A percentile compares a stretch with the other conserved stretches of the same genome.
Conservation (phyloP, 2,797 vertebrate species). For the Catostomus latipinnis region DNA sequence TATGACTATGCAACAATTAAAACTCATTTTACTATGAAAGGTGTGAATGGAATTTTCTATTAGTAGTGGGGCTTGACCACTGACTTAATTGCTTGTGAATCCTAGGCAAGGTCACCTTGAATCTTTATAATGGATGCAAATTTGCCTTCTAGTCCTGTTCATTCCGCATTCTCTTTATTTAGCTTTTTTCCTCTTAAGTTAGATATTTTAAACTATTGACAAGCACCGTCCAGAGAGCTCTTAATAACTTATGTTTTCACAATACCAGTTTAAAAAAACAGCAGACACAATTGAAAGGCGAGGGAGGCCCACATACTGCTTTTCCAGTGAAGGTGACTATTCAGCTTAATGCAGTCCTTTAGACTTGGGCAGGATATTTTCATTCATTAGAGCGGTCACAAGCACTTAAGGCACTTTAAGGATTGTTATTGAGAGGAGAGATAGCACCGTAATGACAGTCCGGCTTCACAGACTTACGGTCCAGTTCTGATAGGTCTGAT, state of each 20-base stretch:
- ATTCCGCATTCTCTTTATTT: background rate
- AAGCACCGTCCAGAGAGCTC: conserved; percentile 91
- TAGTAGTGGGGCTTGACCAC: too few species aligned
- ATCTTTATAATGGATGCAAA: conserved; percentile 87
- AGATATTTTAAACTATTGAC: conserved; percentile 95
- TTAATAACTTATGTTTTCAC: conserved; percentile 99
- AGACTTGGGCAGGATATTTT: conserved; percentile 89
- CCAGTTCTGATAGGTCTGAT: conserved; percentile 61
- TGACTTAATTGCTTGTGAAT: conserved; percentile 85
- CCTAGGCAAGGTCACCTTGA: conserved; percentile 89
- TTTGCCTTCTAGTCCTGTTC: conserved; percentile 75
- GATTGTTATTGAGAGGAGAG: conserved; percentile 80
- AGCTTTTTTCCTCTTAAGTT: conserved; percentile 77
- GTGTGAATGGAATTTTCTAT: too few species aligned
- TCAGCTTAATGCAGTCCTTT: conserved; percentile 94
- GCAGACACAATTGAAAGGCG: conserved; percentile 93
- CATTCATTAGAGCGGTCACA: conserved; percentile 98
- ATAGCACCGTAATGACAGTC: conserved; percentile 71
- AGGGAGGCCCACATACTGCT: conserved; percentile 87
- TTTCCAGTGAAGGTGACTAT: conserved; percentile 99
- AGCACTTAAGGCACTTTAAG: conserved; percentile 99
- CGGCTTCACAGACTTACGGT: conserved; percentile 69
- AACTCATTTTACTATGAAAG: too few species aligned
- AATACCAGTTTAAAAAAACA: conserved; percentile 96
- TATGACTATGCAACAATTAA: too few species aligned